phyloP scores from a whole-genome alignment of 2,888 invertebrate genomes.

The Lithophane leautieri region DNA sequence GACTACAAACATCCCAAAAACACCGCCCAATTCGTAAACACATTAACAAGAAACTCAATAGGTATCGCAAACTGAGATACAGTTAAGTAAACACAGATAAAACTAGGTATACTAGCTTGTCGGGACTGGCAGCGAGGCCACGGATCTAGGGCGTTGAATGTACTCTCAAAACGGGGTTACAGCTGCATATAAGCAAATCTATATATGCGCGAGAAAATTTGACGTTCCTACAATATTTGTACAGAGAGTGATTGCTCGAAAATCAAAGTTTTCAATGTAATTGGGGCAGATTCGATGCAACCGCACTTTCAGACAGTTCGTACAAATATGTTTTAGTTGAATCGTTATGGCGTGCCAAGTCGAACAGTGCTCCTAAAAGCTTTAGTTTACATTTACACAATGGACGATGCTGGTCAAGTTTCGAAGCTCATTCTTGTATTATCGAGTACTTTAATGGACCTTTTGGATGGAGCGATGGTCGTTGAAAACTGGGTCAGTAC shows the following conservation, averaged over 20 bases:
- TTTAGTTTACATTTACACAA: conserved; percentile 28
- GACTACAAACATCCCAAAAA: conserved; percentile 11
- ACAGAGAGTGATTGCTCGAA: conserved; percentile 14
- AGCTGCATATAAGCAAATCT: conserved; percentile 67
- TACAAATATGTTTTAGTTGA: conserved; percentile 36
- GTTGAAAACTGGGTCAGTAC: conserved; percentile 55
- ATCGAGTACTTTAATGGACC: conserved; percentile 54
- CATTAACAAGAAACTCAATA: conserved; percentile 42
- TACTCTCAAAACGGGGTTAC: conserved; percentile 76
- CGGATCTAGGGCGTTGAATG: conserved; percentile 80
- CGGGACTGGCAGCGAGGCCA: conserved; percentile 70
- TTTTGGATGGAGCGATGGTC: conserved; percentile 41
- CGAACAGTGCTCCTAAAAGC: background rate
- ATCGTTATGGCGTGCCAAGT: conserved; percentile 10
- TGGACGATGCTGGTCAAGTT: conserved; percentile 34
- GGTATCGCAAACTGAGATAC: conserved; percentile 32
- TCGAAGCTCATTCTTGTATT: conserved; percentile 30
- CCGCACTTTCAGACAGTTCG: conserved; percentile 20
- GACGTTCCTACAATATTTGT: conserved; percentile 40
- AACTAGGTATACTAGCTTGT: conserved; percentile 61
- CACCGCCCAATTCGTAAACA: conserved; percentile 18
- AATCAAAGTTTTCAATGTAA: conserved; percentile 41
- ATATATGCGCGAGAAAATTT: conserved; percentile 46
- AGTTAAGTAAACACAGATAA: conserved; percentile 21
- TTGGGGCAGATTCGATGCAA: conserved; percentile 34